phyloP scores from a whole-genome alignment of 2,797 vertebrate species.

The Chelonia mydas region DNA sequence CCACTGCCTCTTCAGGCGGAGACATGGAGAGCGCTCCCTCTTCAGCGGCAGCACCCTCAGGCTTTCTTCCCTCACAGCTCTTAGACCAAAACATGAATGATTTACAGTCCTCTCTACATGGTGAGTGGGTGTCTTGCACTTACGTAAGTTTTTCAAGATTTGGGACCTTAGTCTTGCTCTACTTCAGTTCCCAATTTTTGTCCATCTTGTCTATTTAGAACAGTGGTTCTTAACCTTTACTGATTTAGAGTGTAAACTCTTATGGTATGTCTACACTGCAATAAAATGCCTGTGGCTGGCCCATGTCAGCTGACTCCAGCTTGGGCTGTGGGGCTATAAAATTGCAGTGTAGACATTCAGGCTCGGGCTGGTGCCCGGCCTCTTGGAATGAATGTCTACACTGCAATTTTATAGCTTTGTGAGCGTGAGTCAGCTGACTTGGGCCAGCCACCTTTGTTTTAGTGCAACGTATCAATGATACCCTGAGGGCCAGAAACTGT shows the following conservation, averaged over 20 bases:
- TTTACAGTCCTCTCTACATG: constrained; percentile 85
- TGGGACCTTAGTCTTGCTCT: constrained; percentile 66
- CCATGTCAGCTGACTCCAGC: background rate
- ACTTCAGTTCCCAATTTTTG: constrained; percentile 56
- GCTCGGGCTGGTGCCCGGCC: background rate
- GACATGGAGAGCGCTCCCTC: constrained; percentile 67
- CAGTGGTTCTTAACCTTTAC: too few species aligned
- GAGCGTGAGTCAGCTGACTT: background rate
- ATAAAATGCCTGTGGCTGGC: background rate
- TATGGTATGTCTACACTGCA: background rate
- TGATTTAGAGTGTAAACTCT: background rate
- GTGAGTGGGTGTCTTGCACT: constrained; percentile 77
- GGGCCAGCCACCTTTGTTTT: too few species aligned
- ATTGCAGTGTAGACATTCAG: background rate
- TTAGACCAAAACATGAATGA: constrained; percentile 91
- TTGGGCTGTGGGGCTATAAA: background rate
- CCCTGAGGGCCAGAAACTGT: constrained; percentile 55
- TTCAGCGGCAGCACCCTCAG: constrained; percentile 65
- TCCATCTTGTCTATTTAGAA: background rate
- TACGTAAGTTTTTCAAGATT: constrained; percentile 46
- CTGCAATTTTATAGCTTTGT: background rate
- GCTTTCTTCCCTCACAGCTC: constrained; percentile 95
- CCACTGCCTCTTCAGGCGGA: constrained; percentile 40
- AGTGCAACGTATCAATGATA: background rate
- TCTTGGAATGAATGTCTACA: background rate